Evolutionary conservation across 2,113 vertebrate species (phyloP).

Genomic region (Grammomys surdaster): DNA sequence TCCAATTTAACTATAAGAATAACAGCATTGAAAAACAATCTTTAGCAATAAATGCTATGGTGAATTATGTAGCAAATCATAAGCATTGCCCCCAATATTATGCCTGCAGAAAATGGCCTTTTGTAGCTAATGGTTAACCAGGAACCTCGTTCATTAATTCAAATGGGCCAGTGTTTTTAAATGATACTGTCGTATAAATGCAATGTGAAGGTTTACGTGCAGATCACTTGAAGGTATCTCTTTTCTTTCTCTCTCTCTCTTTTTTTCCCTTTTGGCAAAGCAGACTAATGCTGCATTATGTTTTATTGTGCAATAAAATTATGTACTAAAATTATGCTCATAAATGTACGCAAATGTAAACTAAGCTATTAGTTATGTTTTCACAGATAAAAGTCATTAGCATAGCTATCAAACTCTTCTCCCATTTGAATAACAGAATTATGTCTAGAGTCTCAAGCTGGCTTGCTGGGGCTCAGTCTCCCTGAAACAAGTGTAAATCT

Average conservation of each 20-base stretch:
- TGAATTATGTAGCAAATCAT: slow-evolving; percentile 82
- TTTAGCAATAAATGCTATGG: slow-evolving; percentile 76
- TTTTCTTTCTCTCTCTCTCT: slow-evolving; percentile 74
- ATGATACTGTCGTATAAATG: slow-evolving; percentile 86
- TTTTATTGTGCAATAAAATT: slow-evolving; percentile 93
- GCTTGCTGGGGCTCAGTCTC: slow-evolving; percentile 84
- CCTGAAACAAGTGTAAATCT: slow-evolving; percentile 88
- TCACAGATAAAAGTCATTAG: slow-evolving; percentile 94
- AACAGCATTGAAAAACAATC: slow-evolving; percentile 79
- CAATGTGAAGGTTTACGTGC: slow-evolving; percentile 86
- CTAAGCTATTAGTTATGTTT: slow-evolving; percentile 93
- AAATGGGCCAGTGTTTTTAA: slow-evolving; percentile 85
- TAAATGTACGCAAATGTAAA: slow-evolving; percentile 93
- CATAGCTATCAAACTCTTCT: slow-evolving; percentile 92
- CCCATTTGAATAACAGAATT: slow-evolving; percentile 92
- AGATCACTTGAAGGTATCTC: slow-evolving; percentile 89
- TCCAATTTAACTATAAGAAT: slow-evolving; percentile 83
- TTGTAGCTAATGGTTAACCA: slow-evolving; percentile 84
- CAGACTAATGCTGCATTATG: slow-evolving; percentile 90
- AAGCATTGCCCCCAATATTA: slow-evolving; percentile 81
- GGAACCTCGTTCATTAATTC: slow-evolving; percentile 85
- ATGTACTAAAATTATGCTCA: slow-evolving; percentile 91
- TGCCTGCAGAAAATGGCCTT: slow-evolving; percentile 80
- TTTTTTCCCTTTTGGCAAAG: slow-evolving; percentile 83
- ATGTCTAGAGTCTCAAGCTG: slow-evolving; percentile 87